Percentiles rank a stretch among this genome's conserved stretches.
phyloP scores from a whole-genome alignment of 2,888 invertebrate genomes.

The Ernsta delagoae region DNA sequence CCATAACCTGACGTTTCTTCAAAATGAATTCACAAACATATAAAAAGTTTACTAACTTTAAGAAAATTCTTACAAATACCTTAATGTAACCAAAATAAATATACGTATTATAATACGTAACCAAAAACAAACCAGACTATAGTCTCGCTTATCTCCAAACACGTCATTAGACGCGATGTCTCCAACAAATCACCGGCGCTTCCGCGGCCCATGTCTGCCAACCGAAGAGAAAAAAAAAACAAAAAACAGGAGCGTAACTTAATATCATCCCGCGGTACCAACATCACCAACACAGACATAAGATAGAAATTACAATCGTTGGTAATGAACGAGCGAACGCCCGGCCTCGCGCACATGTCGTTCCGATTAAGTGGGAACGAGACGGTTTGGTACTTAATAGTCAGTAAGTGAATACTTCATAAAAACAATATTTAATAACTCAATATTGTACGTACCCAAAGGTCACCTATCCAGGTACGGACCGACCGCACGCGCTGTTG shows the following conservation, averaged over 20 bases:
- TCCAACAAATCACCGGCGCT: slow-evolving; percentile 7
- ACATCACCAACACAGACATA: slow-evolving; percentile 46
- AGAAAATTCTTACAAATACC: too few species aligned
- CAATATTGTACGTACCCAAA: too few species aligned
- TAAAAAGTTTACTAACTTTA: too few species aligned
- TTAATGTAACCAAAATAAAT: too few species aligned
- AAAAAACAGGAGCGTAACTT: slow-evolving; percentile 43
- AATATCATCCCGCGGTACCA: slow-evolving; percentile 49
- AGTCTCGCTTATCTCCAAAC: slow-evolving; percentile 5
- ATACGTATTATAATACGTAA: too few species aligned
- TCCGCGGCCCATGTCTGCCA: slow-evolving; percentile 2
- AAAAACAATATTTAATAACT: too few species aligned
- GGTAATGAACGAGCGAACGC: slow-evolving; percentile 70
- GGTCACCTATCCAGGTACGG: too few species aligned
- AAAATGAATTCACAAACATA: too few species aligned
- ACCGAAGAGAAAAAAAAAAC: slow-evolving; percentile 15
- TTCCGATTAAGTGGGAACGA: slow-evolving; percentile 28
- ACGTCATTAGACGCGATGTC: slow-evolving; percentile 2
- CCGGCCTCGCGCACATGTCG: slow-evolving; percentile 73
- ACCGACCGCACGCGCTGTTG: too few species aligned
- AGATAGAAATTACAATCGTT: slow-evolving; percentile 70
- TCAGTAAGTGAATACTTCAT: too few species aligned
- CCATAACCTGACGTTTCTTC: too few species aligned
- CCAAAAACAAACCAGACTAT: too few species aligned
- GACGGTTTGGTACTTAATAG: slow-evolving; percentile 56